Conservation (phyloP, 2,888 invertebrate species). For the Troglohyphantes excavatus region DNA sequence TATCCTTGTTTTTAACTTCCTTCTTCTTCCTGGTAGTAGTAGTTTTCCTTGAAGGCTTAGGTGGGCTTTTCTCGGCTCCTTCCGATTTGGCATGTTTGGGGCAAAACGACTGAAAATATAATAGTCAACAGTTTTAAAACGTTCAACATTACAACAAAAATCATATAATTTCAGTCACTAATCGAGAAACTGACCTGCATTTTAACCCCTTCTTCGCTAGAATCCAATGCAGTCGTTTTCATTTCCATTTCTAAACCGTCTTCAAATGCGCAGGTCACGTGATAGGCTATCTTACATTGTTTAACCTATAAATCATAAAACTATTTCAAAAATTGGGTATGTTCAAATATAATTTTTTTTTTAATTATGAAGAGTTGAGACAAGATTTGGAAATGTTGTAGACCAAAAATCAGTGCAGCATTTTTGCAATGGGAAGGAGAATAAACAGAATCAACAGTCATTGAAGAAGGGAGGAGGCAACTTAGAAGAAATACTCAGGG, state of each 20-base stretch:
- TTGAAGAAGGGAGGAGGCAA: no score
- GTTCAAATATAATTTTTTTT: no score
- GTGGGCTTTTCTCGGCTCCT: conserved; percentile 17
- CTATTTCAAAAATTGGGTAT: no score
- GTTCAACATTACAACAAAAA: background rate
- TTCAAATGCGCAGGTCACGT: conserved; percentile 99
- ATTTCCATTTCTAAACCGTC: conserved; percentile 99
- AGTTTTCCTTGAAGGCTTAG: conserved; percentile 21
- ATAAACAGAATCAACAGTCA: no score
- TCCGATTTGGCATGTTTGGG: conserved; percentile 47
- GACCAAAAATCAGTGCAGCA: no score
- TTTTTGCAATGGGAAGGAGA: no score
- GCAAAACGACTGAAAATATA: conserved; percentile 36
- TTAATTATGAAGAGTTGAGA: no score
- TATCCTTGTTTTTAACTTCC: conserved; percentile 53
- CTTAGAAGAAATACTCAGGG: no score
- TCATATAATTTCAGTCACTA: no score
- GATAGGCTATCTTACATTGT: conserved; percentile 98
- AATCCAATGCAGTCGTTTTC: conserved; percentile 95
- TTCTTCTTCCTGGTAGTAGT: conserved; percentile 64
- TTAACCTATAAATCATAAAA: conserved; percentile 86
- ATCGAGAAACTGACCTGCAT: conserved; percentile 85
- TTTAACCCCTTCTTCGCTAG: conserved; percentile 96
- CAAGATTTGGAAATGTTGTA: no score
- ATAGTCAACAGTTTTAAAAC: background rate